phyloP scores from a whole-genome alignment of 2,113 vertebrate species.

The Eira barbara region DNA sequence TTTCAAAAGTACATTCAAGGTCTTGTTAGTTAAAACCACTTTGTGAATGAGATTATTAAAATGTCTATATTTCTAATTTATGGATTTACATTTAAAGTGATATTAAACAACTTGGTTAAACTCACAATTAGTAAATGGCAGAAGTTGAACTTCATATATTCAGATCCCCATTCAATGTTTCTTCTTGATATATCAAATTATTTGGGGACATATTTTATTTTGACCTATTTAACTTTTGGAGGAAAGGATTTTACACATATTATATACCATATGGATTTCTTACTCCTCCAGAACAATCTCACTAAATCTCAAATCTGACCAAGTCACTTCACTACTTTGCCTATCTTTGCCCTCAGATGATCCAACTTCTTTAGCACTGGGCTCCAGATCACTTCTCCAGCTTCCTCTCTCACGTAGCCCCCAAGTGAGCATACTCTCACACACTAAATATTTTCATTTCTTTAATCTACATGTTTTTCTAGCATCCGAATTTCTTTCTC shows the following conservation, averaged over 20 bases:
- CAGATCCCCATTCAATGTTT: background rate
- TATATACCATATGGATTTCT: background rate
- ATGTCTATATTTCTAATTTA: background rate
- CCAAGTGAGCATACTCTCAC: background rate
- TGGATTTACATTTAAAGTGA: background rate
- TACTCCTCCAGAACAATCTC: background rate
- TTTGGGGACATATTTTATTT: background rate
- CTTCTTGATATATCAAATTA: background rate
- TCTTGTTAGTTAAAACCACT: background rate
- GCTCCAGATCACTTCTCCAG: background rate
- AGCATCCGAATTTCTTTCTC: background rate
- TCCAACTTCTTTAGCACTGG: background rate
- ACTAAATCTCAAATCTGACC: background rate
- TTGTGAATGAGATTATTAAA: background rate
- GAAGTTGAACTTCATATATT: background rate
- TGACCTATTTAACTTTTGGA: background rate
- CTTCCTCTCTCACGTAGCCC: background rate
- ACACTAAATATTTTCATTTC: background rate
- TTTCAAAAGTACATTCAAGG: background rate
- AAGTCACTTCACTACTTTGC: background rate
- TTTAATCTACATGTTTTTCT: background rate
- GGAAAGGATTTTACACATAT: background rate
- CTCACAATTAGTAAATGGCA: background rate
- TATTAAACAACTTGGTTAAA: background rate
- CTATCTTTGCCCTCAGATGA: background rate